A percentile compares a stretch with the other conserved stretches of the same genome.
Evolutionary conservation across 2,888 invertebrate genomes (phyloP).

Genomic region (Athalia rosae): DNA sequence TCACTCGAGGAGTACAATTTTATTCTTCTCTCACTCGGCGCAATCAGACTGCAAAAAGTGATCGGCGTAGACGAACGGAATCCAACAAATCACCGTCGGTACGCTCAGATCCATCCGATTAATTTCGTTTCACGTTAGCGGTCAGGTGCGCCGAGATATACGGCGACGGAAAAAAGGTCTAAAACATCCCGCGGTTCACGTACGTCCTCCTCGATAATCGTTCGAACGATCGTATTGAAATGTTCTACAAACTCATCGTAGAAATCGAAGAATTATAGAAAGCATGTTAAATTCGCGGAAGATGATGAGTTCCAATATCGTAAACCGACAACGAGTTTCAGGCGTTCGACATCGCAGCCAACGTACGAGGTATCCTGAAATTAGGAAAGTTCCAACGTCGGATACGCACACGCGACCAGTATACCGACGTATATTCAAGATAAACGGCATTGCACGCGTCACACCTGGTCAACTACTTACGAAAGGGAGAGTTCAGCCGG

Average conservation of each 20-base stretch:
- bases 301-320: no score
- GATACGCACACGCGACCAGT: not conserved
- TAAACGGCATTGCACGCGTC: not conserved
- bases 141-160: no score
- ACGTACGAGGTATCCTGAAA: not conserved
- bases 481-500: conserved; percentile 40
- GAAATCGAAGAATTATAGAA: no score
- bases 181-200: no score
- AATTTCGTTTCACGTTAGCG: no score
- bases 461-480: conserved; percentile 39
- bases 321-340: no score
- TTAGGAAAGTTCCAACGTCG: not conserved
- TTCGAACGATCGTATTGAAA: no score
- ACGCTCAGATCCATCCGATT: no score
- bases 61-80: conserved; percentile 9
- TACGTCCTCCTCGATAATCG: no score
- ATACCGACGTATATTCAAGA: not conserved
- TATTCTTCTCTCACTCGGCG: conserved; percentile 9
- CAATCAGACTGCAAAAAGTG: not conserved
- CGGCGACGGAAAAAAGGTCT: no score
- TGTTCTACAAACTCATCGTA: no score
- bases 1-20: conserved; percentile 20
- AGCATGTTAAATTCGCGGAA: no score
- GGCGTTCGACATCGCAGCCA: not conserved
- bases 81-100: not conserved